Evolutionary conservation across 2,797 vertebrate species (phyloP).

Genomic region (Falco berigora): DNA sequence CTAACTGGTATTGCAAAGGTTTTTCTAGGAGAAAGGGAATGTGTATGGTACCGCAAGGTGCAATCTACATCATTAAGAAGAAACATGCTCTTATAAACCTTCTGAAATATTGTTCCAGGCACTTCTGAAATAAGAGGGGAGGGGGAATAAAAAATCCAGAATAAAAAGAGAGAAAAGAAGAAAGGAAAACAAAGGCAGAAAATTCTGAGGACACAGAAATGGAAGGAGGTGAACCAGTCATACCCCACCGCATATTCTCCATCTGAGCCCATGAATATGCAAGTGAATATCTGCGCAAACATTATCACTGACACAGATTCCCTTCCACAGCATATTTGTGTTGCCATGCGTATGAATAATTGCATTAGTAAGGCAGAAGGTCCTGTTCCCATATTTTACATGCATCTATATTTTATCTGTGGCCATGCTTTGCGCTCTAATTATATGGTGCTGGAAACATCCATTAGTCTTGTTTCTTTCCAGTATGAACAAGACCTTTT

Average conservation of each 20-base stretch:
- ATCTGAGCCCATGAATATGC: conserved; percentile 16
- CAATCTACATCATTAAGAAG: neutral
- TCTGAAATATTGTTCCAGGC: neutral
- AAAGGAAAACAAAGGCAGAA: neutral
- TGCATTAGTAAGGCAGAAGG: conserved; percentile 46
- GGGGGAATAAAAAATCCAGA: neutral
- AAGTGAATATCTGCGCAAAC: conserved; percentile 38
- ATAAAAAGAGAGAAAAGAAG: neutral
- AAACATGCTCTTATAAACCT: neutral
- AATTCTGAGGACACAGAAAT: neutral
- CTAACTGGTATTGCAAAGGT: neutral
- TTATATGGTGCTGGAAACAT: conserved; percentile 1
- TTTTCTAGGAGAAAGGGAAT: neutral
- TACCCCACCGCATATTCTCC: neutral
- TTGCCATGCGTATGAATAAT: conserved; percentile 50
- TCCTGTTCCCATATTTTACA: conserved; percentile 30
- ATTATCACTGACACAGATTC: conserved; percentile 50
- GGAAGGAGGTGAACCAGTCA: neutral
- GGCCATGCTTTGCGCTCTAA: conserved; percentile 5
- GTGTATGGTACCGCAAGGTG: neutral
- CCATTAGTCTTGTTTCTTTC: conserved; percentile 10
- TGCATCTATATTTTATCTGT: conserved; percentile 37
- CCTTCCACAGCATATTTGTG: conserved; percentile 31
- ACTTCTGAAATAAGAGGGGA: neutral
- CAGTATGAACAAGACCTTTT: neutral